Evolutionary conservation across 2,888 invertebrate genomes (phyloP), one percentile per base, ranked within the genome.

Genomic region (Drosophila maculinotata): DNA sequence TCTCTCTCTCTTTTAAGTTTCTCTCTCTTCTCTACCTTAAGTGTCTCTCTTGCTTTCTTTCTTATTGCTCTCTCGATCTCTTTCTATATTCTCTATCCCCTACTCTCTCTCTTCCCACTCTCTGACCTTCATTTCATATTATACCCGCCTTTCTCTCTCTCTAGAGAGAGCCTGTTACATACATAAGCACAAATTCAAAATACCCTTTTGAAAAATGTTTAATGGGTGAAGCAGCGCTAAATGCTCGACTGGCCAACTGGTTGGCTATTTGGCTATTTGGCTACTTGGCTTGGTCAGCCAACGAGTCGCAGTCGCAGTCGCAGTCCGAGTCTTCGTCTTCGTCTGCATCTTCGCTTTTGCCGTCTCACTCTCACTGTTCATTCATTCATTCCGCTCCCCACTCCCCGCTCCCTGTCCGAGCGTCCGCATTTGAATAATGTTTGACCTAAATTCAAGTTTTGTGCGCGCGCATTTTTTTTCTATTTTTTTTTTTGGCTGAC

Each of bases 371-470:
- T 82, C 81, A 71, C 84, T 82, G 69, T 74, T 74, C 81, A 79
- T 84, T 84, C 84, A 84, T 76, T 76, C 74, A 65, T 23, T 49
- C 54, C 60, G n/a, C 42, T n/a, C 26, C 28, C 12, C 28, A 20
- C 41, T 10, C 38, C 31, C 7, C 39, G 10, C 31, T 23, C 38
- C 2, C 35, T 2, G 30, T 39, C 38, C 56, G 53, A 31, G 56
- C 41, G 66, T 56, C 53, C 63, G 74, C 69, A 81, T 81, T 81
- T 81, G 84, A 81, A 81, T 81, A 84, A 76, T 84, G 81, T 81
- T 81, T 84, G 81, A 82, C 81, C 81, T 53, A 82, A 82, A 82
- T 82, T 76, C 68, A 59, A 71, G 76, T 79, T 81, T 84, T 79
- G 74, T 76, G 69, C 71, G 79, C 74, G 74, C 77, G 75, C 75